Conservation (phyloP, 2,797 vertebrate species). For the Thripadectes ignobilis region DNA sequence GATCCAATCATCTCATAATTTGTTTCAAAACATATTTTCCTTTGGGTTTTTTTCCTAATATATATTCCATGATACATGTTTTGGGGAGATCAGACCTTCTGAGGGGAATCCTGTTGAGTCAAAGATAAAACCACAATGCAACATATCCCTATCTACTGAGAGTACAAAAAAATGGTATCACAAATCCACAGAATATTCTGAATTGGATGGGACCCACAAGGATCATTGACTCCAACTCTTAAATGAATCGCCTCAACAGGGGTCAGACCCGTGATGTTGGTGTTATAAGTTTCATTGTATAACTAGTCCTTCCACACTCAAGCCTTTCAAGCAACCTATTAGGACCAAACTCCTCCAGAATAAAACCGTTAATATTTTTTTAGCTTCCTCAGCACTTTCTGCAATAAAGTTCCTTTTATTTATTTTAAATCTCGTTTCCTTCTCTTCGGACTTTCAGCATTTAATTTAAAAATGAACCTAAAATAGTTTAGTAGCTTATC, state of each 20-base stretch:
- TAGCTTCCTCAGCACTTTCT: neutral
- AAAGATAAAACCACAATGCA: neutral
- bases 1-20: neutral
- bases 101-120: neutral
- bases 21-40: neutral
- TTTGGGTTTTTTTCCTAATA: neutral
- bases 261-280: neutral
- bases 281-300: neutral
- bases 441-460: neutral
- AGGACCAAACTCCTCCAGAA: neutral
- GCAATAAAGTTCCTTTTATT: neutral
- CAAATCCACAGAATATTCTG: neutral
- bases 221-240: accelerated
- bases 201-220: neutral
- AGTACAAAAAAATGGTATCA: no score
- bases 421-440: neutral
- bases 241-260: accelerated
- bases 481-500: neutral
- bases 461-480: neutral
- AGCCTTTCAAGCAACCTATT: neutral
- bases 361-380: neutral
- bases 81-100: neutral
- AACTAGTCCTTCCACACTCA: neutral
- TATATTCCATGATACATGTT: neutral
- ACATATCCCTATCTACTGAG: neutral